Evolutionary conservation across 1,140 invertebrate genomes (phyloP), one percentile per base, ranked within the genome.

Genomic region (Philotrypesis tridentata): DNA sequence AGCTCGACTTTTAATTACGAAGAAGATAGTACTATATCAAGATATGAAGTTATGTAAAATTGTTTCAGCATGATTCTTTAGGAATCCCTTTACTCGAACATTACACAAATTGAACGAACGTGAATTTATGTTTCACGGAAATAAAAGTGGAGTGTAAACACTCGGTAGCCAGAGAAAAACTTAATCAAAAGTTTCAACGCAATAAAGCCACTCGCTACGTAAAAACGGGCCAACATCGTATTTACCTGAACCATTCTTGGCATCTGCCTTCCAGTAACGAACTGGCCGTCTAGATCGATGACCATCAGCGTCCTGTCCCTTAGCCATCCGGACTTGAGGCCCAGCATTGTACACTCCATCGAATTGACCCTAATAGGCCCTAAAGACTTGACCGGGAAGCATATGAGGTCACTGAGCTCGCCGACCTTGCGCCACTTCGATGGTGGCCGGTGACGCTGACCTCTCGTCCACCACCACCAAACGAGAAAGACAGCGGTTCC

Each of bases 371-470:
- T 84, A 7, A 93, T 71, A 0, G 91, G 81, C 0, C 90, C 93
- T n/a, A 93, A 89, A 0, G 93, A 93, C 79, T 94, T 94, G 0
- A 94, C 88, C 2, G 93, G 93, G 80, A 91, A 94, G 11, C 90
- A 85, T 11, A 92, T 80, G 1, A 93, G 82, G 73, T 92, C 88
- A 55, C 92, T 91, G 7, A 94, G 75, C 77, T 91, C 92, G 1
- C 93, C 93, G 17, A 93, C 90, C 55, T 92, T 90, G 68, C 87
- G 85, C 91, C 91, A 92, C 78, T 89, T 87, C 4, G 84, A 85
- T 0, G 91, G 91, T 21, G 85, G 82, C 0, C 65, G 71, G 6
- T 86, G 31, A 75, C 86, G 86, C 8, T 89, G 87, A 33, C 82
- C 86, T 23, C 83, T 86, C 4, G 82, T 86, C 87, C 87, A 89